Conservation (phyloP, 2,797 vertebrate genomes). For the Rhynchonycteris naso region DNA sequence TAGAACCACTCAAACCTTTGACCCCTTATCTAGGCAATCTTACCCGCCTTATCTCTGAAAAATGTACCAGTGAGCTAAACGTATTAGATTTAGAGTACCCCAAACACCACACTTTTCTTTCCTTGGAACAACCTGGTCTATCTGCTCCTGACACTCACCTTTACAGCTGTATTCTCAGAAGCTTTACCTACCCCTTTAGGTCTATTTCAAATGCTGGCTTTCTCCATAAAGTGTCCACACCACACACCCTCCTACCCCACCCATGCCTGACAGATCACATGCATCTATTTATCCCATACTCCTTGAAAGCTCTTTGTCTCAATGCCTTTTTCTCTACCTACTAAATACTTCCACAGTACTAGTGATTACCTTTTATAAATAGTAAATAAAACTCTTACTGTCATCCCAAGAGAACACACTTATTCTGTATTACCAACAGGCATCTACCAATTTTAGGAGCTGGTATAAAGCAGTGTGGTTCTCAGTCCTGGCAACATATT, state of each 20-base stretch:
- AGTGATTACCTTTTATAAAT: background rate
- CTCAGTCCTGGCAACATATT: background rate
- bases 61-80: background rate
- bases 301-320: background rate
- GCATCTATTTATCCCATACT: background rate
- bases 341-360: background rate
- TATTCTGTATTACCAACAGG: background rate
- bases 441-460: constrained; percentile 2
- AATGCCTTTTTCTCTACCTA: background rate
- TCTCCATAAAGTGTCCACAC: background rate
- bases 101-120: background rate
- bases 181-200: background rate
- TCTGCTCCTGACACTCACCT: background rate
- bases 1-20: background rate
- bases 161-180: background rate
- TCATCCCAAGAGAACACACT: background rate
- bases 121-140: background rate
- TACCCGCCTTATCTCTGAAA: background rate
- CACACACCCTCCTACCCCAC: background rate
- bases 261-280: background rate
- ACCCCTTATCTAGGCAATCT: background rate
- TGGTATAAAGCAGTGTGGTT: background rate
- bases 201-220: background rate
- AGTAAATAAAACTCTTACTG: background rate
- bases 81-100: background rate